These are phyloP conservation scores for Carcharodon carcharias DNA, from an alignment of 2,797 vertebrate genomes.

Conservation along the genomic window DNA sequence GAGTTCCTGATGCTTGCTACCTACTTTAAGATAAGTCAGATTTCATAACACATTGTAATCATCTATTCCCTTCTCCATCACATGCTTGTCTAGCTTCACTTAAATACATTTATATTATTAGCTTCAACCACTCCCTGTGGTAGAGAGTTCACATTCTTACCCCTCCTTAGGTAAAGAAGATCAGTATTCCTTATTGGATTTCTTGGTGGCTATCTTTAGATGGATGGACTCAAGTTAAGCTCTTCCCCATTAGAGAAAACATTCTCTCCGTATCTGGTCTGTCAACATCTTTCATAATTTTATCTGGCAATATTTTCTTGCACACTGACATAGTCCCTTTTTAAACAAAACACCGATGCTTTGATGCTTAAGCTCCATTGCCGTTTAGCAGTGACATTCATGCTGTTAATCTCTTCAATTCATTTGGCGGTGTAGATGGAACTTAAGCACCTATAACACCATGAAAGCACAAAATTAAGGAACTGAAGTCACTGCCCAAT, in stretches of 20 bases:
- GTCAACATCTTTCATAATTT: background rate
- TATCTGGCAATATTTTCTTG: background rate
- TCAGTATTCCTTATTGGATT: background rate
- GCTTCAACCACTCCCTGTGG: too few species aligned
- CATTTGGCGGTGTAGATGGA: background rate
- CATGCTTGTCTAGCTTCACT: too few species aligned
- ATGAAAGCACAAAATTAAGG: background rate
- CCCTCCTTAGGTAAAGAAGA: background rate
- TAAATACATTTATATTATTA: too few species aligned
- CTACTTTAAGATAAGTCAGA: too few species aligned
- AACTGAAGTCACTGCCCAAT: background rate
- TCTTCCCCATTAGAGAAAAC: too few species aligned
- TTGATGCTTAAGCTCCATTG: background rate
- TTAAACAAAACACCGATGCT: background rate
- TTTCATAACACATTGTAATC: too few species aligned
- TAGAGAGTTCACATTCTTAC: too few species aligned
- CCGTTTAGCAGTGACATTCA: background rate
- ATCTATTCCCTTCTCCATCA: too few species aligned
- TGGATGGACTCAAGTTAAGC: too few species aligned
- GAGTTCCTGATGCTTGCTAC: too few species aligned
- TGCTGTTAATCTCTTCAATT: background rate
- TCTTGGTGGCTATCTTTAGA: too few species aligned
- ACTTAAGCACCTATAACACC: background rate
- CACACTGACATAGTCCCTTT: background rate
- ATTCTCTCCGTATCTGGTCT: too few species aligned